Evolutionary conservation across 2,797 vertebrate genomes (phyloP), one percentile per base, ranked within the genome.

Genomic region (Sebastes taczanowskii): DNA sequence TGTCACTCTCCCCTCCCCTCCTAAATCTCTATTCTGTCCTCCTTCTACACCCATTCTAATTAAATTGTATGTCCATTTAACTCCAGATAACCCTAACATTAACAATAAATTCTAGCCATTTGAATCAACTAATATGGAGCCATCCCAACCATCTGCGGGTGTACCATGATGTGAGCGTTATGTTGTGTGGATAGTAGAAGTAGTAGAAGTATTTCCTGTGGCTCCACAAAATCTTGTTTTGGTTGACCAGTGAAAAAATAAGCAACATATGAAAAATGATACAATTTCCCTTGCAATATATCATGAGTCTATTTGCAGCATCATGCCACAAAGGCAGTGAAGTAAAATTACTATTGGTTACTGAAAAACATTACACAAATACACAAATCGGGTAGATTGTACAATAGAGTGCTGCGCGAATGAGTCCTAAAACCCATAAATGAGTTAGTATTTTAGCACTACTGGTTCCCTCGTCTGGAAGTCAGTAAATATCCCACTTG

Each of bases 11-110:
- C 69, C 42, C 49, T 81, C 22, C 58, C 49, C 10, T 74, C 46
- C 71, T 68, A 73, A 67, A 86, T 58, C 46, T 81, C 23, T n/a
- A 34, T 71, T 56, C 22, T 65, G 30, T 70, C 3, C 52, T 59
- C 63, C n/a, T 49, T 63, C 52, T 70, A 72, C 77, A 69, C 68
- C 67, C 76, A 76, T 74, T 83, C n/a, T 82, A 83, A 89, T 86
- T 80, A 1, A 61, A 87, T 90, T 71, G 20, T 63, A 27, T 66
- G 32, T 76, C 73, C 2, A 77, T 89, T 84, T 78, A 70, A 71
- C 67, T 78, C 65, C 34, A 78, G 61, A 87, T 63, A 86, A 81
- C 49, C 63, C 65, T 23, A 27, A 61, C 60, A 78, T 75, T 79
- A 74, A 76, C 59, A 3, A 13, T 70, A 2, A 18, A 60, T 74